Base-by-base conservation (phyloP, 53 echinoderm and acorn worm genomes). In the Apostichopus leukothele region DNA sequence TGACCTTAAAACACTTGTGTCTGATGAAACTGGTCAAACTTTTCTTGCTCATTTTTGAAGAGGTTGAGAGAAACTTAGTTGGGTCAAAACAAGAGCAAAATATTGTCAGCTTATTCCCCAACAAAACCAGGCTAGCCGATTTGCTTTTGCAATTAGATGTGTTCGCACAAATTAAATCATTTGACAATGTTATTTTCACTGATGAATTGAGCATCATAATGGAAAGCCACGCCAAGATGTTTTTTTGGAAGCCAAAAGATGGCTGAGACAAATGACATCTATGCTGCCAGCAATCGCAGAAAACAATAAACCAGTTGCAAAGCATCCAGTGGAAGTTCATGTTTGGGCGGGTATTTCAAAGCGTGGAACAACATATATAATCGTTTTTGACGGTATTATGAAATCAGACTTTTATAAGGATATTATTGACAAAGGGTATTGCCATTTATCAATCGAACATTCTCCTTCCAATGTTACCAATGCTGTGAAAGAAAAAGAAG, bases 71-170 rank as follows among this genome's bases (percentile, higher is more conserved):
- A 75, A n/a, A 20, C 27, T 75, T 23, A 20, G 75, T 11, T 75
- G 75, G 75, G 75, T 75, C 14, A 75, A 75, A 8, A 75, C 75
- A 21, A 75, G 19, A 75, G 13, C 75, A 9, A 16, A n/a, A 19
- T 83, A 83, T 53, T 83, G 83, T 57, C 83, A 83, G 52, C 22
- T 83, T 53, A 83, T 83, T 21, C 55, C 19, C 12, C 83, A 83
- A 5, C 54, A 53, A 7, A 83, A 83, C 54, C 83, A 83, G 10
- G 83, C 83, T 23, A 83, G 23, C 83, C 5, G 83, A n/a, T 57
- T 83, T 16, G 83, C 52, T 83, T 83, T 83, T 83, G 83, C 61
- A n/a, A 83, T 60, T 23, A 16, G 60, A 14, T 83, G 83, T 83
- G 54, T 83, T 59, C 10, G 27, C 6, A 79, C 51, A 9, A 79